phyloP scores from a whole-genome alignment of 2,888 invertebrate genomes.

The Protonemura montana region DNA sequence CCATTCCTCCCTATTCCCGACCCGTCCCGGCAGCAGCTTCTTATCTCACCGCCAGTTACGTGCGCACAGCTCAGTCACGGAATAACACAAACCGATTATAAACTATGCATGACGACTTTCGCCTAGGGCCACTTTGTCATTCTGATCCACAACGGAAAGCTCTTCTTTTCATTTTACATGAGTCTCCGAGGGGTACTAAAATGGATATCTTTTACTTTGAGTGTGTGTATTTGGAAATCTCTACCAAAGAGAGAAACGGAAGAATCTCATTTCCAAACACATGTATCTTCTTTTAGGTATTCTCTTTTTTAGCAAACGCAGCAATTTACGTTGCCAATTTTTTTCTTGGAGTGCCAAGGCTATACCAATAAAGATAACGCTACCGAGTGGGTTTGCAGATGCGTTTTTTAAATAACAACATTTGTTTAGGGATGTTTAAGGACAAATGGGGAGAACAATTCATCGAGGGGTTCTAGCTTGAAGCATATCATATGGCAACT shows the following conservation, averaged over 20 bases:
- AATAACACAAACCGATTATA: constrained; percentile 38
- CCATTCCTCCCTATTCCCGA: neutral
- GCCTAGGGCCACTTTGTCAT: constrained; percentile 36
- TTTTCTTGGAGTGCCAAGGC: neutral
- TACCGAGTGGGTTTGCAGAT: neutral
- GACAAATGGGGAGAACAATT: neutral
- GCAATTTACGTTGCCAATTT: constrained; percentile 21
- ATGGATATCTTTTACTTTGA: constrained; percentile 42
- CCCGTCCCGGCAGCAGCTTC: neutral
- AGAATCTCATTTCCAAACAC: constrained; percentile 29
- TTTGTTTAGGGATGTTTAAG: neutral
- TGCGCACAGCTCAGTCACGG: constrained; percentile 21
- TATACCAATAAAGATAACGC: neutral
- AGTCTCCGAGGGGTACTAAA: constrained; percentile 31
- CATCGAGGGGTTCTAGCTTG: no score
- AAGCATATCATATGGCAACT: no score
- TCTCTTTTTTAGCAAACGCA: constrained; percentile 19
- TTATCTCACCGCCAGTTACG: constrained; percentile 28
- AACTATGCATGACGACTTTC: constrained; percentile 39
- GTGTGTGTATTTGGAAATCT: constrained; percentile 42
- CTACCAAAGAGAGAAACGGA: constrained; percentile 30
- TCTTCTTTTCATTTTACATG: constrained; percentile 41
- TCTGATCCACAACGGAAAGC: constrained; percentile 33
- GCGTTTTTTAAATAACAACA: neutral
- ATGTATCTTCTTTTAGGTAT: constrained; percentile 37